Evolutionary conservation across 2,113 vertebrate species (phyloP), one percentile per base, ranked within the genome.

Genomic region (Nibea coibor): DNA sequence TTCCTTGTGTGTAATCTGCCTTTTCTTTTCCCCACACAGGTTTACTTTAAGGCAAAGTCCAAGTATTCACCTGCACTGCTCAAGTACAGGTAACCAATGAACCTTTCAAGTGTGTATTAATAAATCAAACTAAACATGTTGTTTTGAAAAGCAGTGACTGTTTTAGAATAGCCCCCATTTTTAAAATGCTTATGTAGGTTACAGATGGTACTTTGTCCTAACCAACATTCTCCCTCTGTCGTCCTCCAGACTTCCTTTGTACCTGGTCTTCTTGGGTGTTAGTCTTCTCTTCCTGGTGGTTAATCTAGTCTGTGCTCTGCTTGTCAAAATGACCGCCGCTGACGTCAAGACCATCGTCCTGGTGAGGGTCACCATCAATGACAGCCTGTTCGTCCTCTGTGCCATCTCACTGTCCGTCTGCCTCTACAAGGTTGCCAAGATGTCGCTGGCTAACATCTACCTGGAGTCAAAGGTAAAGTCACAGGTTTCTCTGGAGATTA

Each of bases 31-130:
- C 4, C 28, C 15, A 50, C 95, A 97, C 95, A 98, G 97, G 97
- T 97, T 87, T 97, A 97, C 88, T 97, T 97, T 84, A 98, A 97
- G 91, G 97, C 96, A 20, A 98, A 97, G 90, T 97, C 96, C 64
- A 97, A 97, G 88, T 96, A 96, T 62, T 94, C 95, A 69, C 97
- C 97, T 88, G 95, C 97, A 22, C 92, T 97, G 53, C 94, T 97
- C 72, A 97, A 96, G 84, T 97, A 97, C 92, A 96, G 96, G 97
- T 97, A 93, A 9, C 48, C 43, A 20, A 31, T 31, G 31, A 31
- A 9, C 2, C 22, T 31, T 51, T 20, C 7, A 11, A 7, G 17
- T 7, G 45, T 26, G 45, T 26, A 31, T 12, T 39, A 28, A 69
- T 39, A 16, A 69, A 53, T 12, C 22, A 66, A 1, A 19, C 12